These are phyloP conservation scores for Leucoma salicis DNA, from an alignment of 2,888 invertebrate genomes.

Conservation along the genomic window DNA sequence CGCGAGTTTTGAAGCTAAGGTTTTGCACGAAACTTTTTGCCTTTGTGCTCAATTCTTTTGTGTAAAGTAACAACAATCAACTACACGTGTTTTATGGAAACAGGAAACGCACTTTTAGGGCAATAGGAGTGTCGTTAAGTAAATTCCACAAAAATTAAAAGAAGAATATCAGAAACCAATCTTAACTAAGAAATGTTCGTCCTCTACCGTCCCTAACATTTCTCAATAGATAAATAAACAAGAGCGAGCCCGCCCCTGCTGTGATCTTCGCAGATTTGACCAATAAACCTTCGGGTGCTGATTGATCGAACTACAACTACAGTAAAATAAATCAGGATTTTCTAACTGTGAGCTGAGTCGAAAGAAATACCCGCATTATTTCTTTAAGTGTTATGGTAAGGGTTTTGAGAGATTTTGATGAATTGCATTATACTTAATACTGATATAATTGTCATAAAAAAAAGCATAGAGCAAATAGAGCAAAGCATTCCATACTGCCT, in stretches of 20 bases:
- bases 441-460: too few species aligned
- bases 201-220: constrained; percentile 29
- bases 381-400: not conserved
- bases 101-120: not conserved
- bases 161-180: too few species aligned
- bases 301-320: constrained; percentile 29
- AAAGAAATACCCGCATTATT: constrained; percentile 26
- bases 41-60: not conserved
- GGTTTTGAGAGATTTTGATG: constrained; percentile 1
- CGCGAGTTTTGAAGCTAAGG: too few species aligned
- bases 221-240: constrained; percentile 48
- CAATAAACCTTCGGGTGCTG: constrained; percentile 53
- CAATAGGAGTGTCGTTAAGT: too few species aligned
- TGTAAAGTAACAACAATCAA: not conserved
- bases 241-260: constrained; percentile 47
- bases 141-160: too few species aligned
- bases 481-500: too few species aligned
- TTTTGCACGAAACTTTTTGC: too few species aligned
- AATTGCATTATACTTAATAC: too few species aligned
- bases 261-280: constrained; percentile 75
- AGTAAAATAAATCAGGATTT: constrained; percentile 15
- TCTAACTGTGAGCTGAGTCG: constrained; percentile 21
- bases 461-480: too few species aligned
- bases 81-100: not conserved
- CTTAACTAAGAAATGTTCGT: too few species aligned